Percentiles rank a stretch among this genome's conserved stretches.
These are phyloP conservation scores for Leucophenga maculata DNA, from an alignment of 2,888 invertebrate species.

Conservation along the genomic window DNA sequence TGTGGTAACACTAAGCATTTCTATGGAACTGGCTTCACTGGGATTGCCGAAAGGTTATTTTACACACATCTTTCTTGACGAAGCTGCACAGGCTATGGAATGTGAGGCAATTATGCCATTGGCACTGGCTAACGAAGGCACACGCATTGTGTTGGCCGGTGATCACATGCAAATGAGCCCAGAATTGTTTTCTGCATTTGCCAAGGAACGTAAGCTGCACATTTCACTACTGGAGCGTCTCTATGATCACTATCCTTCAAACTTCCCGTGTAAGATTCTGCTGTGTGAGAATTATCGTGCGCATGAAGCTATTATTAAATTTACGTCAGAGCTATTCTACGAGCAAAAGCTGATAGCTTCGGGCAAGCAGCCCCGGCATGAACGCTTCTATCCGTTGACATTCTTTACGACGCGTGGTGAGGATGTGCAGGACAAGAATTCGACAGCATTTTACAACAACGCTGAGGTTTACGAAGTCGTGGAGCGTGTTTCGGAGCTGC, in stretches of 20 bases:
- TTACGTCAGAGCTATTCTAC: constrained; percentile 87
- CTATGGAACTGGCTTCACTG: constrained; percentile 81
- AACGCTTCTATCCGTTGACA: constrained; percentile 81
- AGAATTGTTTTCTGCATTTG: constrained; percentile 84
- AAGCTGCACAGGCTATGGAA: constrained; percentile 90
- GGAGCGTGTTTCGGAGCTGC: constrained; percentile 81
- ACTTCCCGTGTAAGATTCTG: constrained; percentile 84
- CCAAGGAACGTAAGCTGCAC: constrained; percentile 80
- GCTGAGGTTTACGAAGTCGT: constrained; percentile 87
- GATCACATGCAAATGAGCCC: constrained; percentile 91
- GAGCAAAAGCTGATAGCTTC: constrained; percentile 83
- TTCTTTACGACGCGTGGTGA: constrained; percentile 87
- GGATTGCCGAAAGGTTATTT: constrained; percentile 79
- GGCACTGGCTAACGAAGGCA: constrained; percentile 80
- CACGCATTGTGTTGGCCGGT: constrained; percentile 85
- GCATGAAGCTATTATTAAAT: constrained; percentile 85
- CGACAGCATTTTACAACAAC: constrained; percentile 87
- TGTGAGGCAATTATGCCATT: constrained; percentile 88
- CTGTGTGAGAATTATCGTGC: constrained; percentile 88
- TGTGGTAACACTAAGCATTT: constrained; percentile 85
- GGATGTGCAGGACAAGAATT: constrained; percentile 84
- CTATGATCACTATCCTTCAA: constrained; percentile 82
- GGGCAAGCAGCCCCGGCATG: constrained; percentile 81
- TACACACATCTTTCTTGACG: constrained; percentile 88
- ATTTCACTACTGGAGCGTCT: constrained; percentile 84